Conservation (phyloP, 2,888 invertebrate genomes). For the Leucophenga montana region DNA sequence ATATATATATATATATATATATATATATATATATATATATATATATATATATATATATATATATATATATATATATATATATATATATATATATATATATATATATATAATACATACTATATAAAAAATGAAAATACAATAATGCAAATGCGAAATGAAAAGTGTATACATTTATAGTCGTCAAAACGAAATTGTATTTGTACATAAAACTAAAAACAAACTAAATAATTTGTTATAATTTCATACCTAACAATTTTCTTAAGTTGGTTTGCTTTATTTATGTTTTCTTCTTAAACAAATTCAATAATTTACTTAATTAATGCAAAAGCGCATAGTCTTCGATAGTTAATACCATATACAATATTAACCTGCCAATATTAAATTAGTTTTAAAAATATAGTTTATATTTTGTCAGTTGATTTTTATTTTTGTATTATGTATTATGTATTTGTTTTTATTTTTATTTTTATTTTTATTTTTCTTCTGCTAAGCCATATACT, state of each 20-base stretch:
- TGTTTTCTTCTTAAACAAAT: not conserved
- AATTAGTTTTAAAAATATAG: not conserved
- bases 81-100: not conserved
- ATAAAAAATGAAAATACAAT: not conserved
- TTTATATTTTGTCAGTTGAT: not conserved
- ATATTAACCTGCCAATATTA: constrained; percentile 12
- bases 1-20: not conserved
- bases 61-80: constrained; percentile 16
- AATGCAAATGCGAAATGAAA: not conserved
- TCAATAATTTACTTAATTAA: constrained; percentile 19
- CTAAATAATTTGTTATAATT: not conserved
- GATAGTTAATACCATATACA: not conserved
- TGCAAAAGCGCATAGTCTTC: constrained; percentile 33
- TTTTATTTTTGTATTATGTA: no score
- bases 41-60: constrained; percentile 18
- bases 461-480: no score
- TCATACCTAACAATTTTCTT: not conserved
- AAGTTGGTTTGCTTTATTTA: not conserved
- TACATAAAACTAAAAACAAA: not conserved
- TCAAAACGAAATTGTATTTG: not conserved
- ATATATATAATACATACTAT: not conserved
- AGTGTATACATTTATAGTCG: not conserved
- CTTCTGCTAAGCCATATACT: constrained; percentile 21
- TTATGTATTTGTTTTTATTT: no score
- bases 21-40: not conserved